A percentile compares a stretch with the other conserved stretches of the same genome.
These are phyloP conservation scores for Bombyx huttoni DNA, from an alignment of 2,888 invertebrate species.

Conservation along the genomic window DNA sequence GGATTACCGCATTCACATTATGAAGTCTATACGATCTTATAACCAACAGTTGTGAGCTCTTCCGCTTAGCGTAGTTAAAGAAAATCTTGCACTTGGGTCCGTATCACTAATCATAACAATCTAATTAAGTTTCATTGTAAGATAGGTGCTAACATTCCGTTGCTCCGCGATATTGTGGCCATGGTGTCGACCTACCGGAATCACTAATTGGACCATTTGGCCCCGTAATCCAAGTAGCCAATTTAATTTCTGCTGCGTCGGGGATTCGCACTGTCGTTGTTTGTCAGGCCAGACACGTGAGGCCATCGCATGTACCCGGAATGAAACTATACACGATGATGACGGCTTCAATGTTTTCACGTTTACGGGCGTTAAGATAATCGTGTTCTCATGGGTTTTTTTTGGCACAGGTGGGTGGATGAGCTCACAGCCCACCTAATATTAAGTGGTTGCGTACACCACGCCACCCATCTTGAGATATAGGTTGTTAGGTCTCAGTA, in stretches of 20 bases:
- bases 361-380: no score
- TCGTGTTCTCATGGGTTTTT: no score
- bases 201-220: constrained; percentile 65
- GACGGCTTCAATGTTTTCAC: no score
- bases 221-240: constrained; percentile 55
- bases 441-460: no score
- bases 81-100: not conserved
- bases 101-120: not conserved
- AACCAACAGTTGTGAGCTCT: no score
- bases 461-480: no score
- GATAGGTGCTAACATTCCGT: not conserved
- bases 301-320: not conserved
- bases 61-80: not conserved
- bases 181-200: constrained; percentile 32
- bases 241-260: constrained; percentile 51
- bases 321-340: not conserved
- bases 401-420: no score
- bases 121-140: not conserved
- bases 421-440: no score
- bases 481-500: no score
- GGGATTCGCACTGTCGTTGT: constrained; percentile 16
- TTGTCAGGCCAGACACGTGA: not conserved
- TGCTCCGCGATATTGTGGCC: not conserved
- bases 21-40: no score
- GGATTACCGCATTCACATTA: no score